These are phyloP conservation scores for Malurus elegans DNA, from an alignment of 2,113 vertebrate genomes.

Conservation along the genomic window DNA sequence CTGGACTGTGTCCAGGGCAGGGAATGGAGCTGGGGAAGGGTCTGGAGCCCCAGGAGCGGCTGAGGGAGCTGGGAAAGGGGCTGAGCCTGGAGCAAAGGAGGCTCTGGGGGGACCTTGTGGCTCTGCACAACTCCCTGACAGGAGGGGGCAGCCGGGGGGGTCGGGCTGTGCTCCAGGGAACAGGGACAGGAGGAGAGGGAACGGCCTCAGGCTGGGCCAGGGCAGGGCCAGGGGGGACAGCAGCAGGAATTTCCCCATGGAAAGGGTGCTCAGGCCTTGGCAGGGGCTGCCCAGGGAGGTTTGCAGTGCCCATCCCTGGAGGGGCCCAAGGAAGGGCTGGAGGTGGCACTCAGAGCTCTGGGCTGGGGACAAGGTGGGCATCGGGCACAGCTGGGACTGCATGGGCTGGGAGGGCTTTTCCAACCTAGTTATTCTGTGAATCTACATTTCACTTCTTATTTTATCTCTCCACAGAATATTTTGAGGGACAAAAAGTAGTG, in stretches of 20 bases:
- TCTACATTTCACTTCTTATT: neutral
- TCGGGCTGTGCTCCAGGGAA: neutral
- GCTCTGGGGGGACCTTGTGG: neutral
- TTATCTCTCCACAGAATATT: neutral
- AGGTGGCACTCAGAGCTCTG: neutral
- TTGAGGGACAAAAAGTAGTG: neutral
- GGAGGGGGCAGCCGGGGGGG: neutral
- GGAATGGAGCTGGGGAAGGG: neutral
- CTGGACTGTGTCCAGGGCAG: rapidly evolving
- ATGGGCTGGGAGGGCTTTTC: neutral
- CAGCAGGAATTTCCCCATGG: neutral
- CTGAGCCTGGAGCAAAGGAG: neutral
- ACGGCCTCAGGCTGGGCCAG: neutral
- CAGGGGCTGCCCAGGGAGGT: neutral
- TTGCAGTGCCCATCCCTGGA: neutral
- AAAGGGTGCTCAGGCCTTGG: neutral
- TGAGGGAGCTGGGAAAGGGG: neutral
- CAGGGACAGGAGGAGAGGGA: neutral
- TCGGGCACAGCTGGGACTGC: rapidly evolving
- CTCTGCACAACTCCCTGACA: neutral
- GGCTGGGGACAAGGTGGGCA: neutral
- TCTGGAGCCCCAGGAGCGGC: neutral
- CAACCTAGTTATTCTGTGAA: neutral
- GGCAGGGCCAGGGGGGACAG: rapidly evolving
- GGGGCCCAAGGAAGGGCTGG: neutral